Evolutionary conservation across 2,888 invertebrate genomes (phyloP).

Genomic region (Cremastobaeus sp.): DNA sequence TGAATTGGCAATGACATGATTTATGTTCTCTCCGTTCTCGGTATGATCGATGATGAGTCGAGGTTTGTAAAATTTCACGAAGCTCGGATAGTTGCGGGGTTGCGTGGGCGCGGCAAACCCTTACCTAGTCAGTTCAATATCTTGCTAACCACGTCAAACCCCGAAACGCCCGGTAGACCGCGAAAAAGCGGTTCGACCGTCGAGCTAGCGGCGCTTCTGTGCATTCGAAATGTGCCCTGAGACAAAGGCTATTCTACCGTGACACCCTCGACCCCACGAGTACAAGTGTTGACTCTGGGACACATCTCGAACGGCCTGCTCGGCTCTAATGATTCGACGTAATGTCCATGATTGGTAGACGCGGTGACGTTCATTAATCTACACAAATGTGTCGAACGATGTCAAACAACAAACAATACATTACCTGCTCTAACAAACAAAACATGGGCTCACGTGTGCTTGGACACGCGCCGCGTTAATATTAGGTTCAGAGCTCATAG

Average conservation of each 20-base stretch:
- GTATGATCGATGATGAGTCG: constrained; percentile 51
- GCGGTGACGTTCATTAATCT: constrained; percentile 49
- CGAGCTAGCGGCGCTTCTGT: constrained; percentile 8
- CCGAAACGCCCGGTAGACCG: background rate
- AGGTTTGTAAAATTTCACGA: constrained; percentile 41
- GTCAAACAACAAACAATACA: constrained; percentile 70
- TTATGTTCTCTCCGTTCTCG: constrained; percentile 57
- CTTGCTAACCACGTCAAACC: constrained; percentile 7
- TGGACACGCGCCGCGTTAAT: constrained; percentile 11
- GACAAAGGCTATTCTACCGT: constrained; percentile 11
- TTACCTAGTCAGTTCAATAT: constrained; percentile 12
- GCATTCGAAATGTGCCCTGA: constrained; percentile 30
- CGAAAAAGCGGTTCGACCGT: constrained; percentile 20
- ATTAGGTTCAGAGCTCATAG: constrained; percentile 13
- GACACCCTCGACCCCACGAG: background rate
- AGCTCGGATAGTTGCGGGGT: constrained; percentile 17
- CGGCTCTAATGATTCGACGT: constrained; percentile 43
- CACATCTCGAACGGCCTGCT: constrained; percentile 24
- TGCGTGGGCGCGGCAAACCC: constrained; percentile 11
- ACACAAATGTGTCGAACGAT: constrained; percentile 51
- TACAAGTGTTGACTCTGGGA: background rate
- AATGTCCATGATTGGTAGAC: constrained; percentile 60
- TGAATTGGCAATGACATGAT: constrained; percentile 24
- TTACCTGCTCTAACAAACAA: constrained; percentile 67
- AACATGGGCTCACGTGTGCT: constrained; percentile 43